Conservation (phyloP, 1,140 invertebrate genomes). For the Trachymyrmex septentrionalis region DNA sequence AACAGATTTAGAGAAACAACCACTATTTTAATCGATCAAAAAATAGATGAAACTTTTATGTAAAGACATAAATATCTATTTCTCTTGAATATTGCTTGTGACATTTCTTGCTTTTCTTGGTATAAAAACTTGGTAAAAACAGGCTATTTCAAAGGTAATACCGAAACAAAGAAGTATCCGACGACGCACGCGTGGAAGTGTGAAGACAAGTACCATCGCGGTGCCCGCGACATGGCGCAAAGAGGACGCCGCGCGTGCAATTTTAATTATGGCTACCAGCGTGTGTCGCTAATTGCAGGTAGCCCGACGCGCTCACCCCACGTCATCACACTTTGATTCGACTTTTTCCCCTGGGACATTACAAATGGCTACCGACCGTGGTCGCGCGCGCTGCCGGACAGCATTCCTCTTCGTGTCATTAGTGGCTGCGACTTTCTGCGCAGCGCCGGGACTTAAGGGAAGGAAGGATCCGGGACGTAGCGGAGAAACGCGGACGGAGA, state of each 20-base stretch:
- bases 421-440: constrained; percentile 83
- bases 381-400: constrained; percentile 82
- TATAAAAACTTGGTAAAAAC: neutral
- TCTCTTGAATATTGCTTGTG: neutral
- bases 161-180: constrained; percentile 35
- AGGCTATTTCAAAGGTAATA: constrained; percentile 11
- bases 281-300: constrained; percentile 82
- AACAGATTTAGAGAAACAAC: neutral
- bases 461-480: constrained; percentile 24
- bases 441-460: constrained; percentile 47
- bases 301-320: constrained; percentile 67
- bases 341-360: constrained; percentile 81
- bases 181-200: constrained; percentile 21
- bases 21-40: neutral
- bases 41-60: neutral
- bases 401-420: constrained; percentile 86
- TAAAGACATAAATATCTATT: neutral
- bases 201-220: constrained; percentile 1
- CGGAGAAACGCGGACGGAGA: constrained; percentile 38
- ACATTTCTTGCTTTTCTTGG: neutral
- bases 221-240: neutral
- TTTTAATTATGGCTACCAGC: constrained; percentile 81
- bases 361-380: constrained; percentile 84
- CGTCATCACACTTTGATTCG: constrained; percentile 84
- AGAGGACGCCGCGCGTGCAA: constrained; percentile 65